Evolutionary conservation across 1,140 invertebrate genomes (phyloP).

Genomic region (Solenopsis fugax): DNA sequence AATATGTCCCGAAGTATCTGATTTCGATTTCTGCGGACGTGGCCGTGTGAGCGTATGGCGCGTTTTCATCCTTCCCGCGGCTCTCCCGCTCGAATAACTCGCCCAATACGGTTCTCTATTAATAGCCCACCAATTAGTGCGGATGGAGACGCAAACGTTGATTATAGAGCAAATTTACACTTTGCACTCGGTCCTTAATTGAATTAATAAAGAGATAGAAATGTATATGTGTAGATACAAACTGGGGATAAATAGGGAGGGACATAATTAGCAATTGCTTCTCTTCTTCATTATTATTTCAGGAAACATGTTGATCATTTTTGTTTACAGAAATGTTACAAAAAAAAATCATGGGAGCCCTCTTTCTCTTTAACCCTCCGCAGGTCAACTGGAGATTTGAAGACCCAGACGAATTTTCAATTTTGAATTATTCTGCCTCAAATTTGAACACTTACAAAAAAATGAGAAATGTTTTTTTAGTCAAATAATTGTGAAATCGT

Average conservation of each 20-base stretch:
- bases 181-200: background rate
- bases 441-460: no score
- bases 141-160: background rate
- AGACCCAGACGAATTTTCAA: no score
- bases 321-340: background rate
- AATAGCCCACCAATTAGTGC: constrained; percentile 22
- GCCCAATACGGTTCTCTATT: constrained; percentile 1
- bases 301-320: background rate
- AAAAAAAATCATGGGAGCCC: background rate
- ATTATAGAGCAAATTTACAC: background rate
- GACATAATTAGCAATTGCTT: background rate
- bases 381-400: no score
- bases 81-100: background rate
- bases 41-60: background rate
- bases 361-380: background rate
- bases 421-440: no score
- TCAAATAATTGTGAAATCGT: no score
- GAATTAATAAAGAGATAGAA: constrained; percentile 13
- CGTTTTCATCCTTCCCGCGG: background rate
- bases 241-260: background rate
- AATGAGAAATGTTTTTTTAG: no score
- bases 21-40: constrained; percentile 60
- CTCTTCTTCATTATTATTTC: background rate
- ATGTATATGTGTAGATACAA: background rate
- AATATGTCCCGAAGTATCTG: constrained; percentile 53